Percentiles rank a stretch among this genome's conserved stretches.
These are phyloP conservation scores for Scelioninae gen. 2 DNA, from an alignment of 2,888 invertebrate genomes.

Conservation along the genomic window DNA sequence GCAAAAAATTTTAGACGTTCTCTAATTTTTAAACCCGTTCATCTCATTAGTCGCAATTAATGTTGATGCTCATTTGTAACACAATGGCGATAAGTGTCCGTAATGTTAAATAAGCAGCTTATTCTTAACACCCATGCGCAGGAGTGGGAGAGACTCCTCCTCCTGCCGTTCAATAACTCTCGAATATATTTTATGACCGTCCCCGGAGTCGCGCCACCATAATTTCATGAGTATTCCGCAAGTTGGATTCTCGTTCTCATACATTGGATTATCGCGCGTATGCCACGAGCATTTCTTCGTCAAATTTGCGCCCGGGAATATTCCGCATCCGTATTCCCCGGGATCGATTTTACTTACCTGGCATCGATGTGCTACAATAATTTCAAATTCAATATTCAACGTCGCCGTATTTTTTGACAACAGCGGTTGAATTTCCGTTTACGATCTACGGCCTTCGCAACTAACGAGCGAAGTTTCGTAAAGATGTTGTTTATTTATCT, in stretches of 20 bases:
- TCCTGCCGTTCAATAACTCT: slow-evolving; percentile 44
- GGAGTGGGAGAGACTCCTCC: slow-evolving; percentile 12
- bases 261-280: slow-evolving; percentile 42
- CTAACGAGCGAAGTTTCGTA: not conserved
- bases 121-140: slow-evolving; percentile 26
- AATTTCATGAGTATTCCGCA: slow-evolving; percentile 48
- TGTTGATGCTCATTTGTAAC: slow-evolving; percentile 3
- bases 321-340: slow-evolving; percentile 32
- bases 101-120: slow-evolving; percentile 28
- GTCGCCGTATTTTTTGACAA: slow-evolving; percentile 18
- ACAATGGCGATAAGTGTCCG: slow-evolving; percentile 9
- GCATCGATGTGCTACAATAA: slow-evolving; percentile 28
- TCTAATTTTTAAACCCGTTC: too few species aligned
- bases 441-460: not conserved
- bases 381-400: slow-evolving; percentile 39
- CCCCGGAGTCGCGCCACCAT: slow-evolving; percentile 26
- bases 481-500: not conserved
- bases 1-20: too few species aligned
- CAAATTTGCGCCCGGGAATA: slow-evolving; percentile 36
- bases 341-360: slow-evolving; percentile 46
- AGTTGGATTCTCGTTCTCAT: slow-evolving; percentile 41
- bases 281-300: slow-evolving; percentile 43
- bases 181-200: slow-evolving; percentile 43
- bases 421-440: slow-evolving; percentile 16
- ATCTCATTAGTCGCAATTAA: too few species aligned